Conservation (phyloP, 2,113 vertebrate species). For the Loxodonta africana region DNA sequence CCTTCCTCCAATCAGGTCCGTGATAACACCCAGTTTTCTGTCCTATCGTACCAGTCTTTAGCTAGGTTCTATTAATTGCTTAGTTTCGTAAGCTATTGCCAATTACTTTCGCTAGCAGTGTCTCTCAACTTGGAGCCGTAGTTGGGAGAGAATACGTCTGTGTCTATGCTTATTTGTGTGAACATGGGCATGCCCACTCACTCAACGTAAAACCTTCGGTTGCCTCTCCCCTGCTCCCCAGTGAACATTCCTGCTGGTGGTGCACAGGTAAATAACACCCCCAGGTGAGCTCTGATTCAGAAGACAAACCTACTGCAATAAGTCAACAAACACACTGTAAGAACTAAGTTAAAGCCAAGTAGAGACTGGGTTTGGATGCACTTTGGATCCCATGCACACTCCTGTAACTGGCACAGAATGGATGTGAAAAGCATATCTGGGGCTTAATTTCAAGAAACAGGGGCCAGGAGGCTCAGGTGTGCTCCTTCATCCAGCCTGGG, state of each 20-base stretch:
- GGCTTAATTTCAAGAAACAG: background rate
- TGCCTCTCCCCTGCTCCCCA: background rate
- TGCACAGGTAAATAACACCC: background rate
- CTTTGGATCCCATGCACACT: accelerated
- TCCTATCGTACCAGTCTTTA: background rate
- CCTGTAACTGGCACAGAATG: background rate
- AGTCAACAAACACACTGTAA: background rate
- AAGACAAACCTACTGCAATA: background rate
- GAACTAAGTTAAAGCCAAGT: background rate
- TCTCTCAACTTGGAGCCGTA: background rate
- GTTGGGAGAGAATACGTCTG: accelerated
- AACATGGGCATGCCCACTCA: accelerated
- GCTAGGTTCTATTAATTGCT: background rate
- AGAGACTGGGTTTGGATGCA: background rate
- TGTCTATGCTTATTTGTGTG: background rate
- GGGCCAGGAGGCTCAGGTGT: too few relatives aligned
- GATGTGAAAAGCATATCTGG: background rate
- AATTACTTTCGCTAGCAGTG: background rate
- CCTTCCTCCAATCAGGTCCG: background rate
- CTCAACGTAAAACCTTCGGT: accelerated
- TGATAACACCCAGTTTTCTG: too few relatives aligned
- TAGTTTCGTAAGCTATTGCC: background rate
- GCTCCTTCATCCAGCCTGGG: background rate
- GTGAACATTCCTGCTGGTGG: too few relatives aligned
- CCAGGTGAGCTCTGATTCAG: background rate